Percentiles rank a stretch among this genome's conserved stretches.
These are phyloP conservation scores for Labeo rohita DNA, from an alignment of 2,113 vertebrate genomes.

Conservation along the genomic window DNA sequence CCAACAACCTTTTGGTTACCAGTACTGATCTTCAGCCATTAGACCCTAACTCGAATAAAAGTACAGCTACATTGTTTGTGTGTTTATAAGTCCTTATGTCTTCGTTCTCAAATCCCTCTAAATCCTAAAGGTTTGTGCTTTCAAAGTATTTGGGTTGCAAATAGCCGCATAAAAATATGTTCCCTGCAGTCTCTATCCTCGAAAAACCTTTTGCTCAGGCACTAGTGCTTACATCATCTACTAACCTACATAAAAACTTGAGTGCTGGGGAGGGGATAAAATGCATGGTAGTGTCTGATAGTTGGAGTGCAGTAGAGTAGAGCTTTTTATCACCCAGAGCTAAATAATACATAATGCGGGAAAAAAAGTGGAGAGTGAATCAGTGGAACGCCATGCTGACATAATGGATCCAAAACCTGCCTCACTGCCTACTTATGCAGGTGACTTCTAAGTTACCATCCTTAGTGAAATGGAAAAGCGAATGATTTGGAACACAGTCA, in stretches of 20 bases:
- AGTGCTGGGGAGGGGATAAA: neutral
- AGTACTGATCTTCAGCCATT: neutral
- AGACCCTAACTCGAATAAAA: neutral
- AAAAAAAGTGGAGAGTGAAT: neutral
- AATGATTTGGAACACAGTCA: neutral
- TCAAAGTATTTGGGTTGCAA: neutral
- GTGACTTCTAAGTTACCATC: neutral
- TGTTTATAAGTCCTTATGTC: neutral
- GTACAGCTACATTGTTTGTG: neutral
- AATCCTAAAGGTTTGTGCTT: slow-evolving; percentile 7
- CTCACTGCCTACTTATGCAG: neutral
- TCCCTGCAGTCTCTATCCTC: neutral
- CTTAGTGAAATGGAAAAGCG: neutral
- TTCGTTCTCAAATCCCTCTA: neutral
- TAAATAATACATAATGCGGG: neutral
- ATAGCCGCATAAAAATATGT: neutral
- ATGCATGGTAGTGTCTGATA: neutral
- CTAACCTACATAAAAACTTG: neutral
- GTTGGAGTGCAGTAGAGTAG: neutral
- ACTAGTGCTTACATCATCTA: slow-evolving; percentile 1
- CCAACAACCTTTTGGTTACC: neutral
- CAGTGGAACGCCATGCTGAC: neutral
- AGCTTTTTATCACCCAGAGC: neutral
- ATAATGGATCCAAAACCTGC: neutral
- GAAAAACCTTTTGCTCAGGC: neutral